Evolutionary conservation across 1,140 invertebrate genomes (phyloP), one percentile per base, ranked within the genome.

Genomic region (Amyelois transitella): DNA sequence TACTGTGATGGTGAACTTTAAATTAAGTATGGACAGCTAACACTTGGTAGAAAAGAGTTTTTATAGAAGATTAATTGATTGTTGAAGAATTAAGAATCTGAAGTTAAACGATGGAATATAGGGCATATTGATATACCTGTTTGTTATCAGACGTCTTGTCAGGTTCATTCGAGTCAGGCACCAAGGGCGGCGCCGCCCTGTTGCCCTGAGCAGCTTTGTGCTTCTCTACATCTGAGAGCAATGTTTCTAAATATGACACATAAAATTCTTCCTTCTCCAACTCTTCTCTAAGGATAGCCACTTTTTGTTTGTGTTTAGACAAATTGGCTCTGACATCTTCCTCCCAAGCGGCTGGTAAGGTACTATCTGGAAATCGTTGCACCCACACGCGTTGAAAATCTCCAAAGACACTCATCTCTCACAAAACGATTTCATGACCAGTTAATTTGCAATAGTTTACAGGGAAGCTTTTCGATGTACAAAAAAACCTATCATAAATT

Each of bases 231-330:
- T 96, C 95, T 49, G 93, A 93, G 17, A 97, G 76, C 38, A 96
- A 80, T 54, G 93, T 91, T 81, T 96, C 94, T 63, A 97, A 89
- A 87, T 96, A 97, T 77, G 96, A 94, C 6, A 97, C 95, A 73
- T 97, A 97, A 72, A 96, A 94, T 75, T 96, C 94, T 87, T 97
- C 96, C 76, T 96, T 95, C 72, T 96, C 94, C 22, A 97, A 86
- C 85, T 96, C 95, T 74, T 96, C 94, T 77, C 92, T 92, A 47
- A 97, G 90, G 59, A 93, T 90, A 48, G 90, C 88, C 51, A 96
- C 94, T 89, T 94, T 94, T 75, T 95, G 91, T 89, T 95, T 94
- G 90, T 97, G 96, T 88, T 95, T 96, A 64, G 93, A 91, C 60
- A 97, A 91, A 89, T 96, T 96, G 51, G 94, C 94, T 72, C 94